Percentiles rank a stretch among this genome's conserved stretches.
Evolutionary conservation across 2,797 vertebrate genomes (phyloP).

Genomic region (Ctenosaura bakeri): DNA sequence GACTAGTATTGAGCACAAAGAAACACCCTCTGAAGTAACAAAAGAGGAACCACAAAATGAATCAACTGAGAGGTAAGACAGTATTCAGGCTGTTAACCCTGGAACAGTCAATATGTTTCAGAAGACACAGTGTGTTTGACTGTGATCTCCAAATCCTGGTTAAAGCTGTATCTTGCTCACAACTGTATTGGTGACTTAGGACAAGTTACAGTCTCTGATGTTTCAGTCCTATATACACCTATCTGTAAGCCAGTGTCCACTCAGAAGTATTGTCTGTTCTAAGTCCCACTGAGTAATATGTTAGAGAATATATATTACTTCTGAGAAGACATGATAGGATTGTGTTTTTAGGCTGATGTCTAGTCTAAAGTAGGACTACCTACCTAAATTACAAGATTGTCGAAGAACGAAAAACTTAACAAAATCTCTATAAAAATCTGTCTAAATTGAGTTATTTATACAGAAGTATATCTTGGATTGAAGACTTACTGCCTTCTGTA

Average conservation of each 20-base stretch:
- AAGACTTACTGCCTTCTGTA: neutral
- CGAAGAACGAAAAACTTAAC: neutral
- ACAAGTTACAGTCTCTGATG: neutral
- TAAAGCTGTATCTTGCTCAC: neutral
- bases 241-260: neutral
- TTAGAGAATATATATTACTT: neutral
- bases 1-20: constrained; percentile 79
- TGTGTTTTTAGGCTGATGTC: neutral
- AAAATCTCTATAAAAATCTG: neutral
- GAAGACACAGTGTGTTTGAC: neutral
- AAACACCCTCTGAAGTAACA: constrained; percentile 38
- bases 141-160: neutral
- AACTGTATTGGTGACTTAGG: neutral
- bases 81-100: neutral
- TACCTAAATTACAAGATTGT: neutral
- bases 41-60: constrained; percentile 50
- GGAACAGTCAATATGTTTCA: neutral
- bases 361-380: neutral
- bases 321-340: neutral
- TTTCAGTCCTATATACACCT: neutral
- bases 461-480: neutral
- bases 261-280: neutral
- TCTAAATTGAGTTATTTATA: neutral
- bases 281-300: too few relatives aligned
- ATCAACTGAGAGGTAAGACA: constrained; percentile 69